These are phyloP conservation scores for Danio aesculapii DNA, from an alignment of 2,797 vertebrate genomes.

Conservation along the genomic window DNA sequence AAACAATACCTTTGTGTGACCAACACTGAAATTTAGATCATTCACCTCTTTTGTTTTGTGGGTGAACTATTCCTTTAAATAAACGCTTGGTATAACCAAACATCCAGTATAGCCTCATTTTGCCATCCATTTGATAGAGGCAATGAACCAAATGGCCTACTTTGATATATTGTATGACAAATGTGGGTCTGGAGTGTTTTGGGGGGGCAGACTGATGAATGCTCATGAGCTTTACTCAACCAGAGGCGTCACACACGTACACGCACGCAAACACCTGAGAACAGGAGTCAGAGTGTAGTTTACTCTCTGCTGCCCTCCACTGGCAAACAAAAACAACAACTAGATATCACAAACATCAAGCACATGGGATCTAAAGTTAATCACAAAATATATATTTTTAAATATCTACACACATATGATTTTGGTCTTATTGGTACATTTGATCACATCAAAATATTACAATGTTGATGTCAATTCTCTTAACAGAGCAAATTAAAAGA, in stretches of 20 bases:
- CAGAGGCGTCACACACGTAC: background rate
- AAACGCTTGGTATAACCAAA: background rate
- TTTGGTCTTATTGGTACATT: background rate
- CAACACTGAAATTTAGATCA: no score
- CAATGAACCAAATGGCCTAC: background rate
- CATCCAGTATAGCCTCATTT: background rate
- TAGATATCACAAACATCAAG: background rate
- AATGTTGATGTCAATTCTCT: background rate
- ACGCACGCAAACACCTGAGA: background rate
- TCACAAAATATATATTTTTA: background rate
- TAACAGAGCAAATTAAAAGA: background rate
- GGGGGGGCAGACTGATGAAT: slow-evolving; percentile 6
- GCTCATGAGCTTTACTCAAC: background rate
- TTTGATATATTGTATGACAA: background rate
- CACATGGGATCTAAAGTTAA: background rate
- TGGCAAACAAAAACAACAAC: background rate
- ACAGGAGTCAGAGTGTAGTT: background rate
- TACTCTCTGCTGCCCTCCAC: slow-evolving; percentile 29
- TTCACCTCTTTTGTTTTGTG: background rate
- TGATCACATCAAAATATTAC: background rate
- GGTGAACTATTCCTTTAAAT: background rate
- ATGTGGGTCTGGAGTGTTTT: slow-evolving; percentile 13
- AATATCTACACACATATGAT: background rate
- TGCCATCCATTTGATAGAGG: background rate
- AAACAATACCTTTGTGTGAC: no score